Conservation (phyloP, 2,797 vertebrate species). For the Chloroceryle inda region DNA sequence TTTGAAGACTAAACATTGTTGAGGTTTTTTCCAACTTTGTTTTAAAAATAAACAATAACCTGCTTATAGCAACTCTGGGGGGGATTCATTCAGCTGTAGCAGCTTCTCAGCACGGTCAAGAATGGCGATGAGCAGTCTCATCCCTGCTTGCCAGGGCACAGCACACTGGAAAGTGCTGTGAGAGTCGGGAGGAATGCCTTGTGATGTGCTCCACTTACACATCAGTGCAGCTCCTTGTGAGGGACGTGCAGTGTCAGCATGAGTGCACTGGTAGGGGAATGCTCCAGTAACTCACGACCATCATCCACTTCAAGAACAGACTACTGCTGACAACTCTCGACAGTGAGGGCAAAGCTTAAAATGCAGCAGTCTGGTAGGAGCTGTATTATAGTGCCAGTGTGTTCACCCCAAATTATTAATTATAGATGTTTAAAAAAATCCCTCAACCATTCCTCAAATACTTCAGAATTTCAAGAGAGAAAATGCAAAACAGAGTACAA, state of each 20-base stretch:
- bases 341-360: background rate
- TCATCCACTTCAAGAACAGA: background rate
- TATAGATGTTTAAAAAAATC: background rate
- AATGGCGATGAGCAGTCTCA: background rate
- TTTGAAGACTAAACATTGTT: background rate
- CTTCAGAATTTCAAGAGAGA: background rate
- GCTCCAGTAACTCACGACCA: background rate
- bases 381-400: accelerated
- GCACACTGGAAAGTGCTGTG: background rate
- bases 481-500: background rate
- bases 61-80: background rate
- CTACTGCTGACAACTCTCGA: background rate
- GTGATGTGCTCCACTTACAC: background rate
- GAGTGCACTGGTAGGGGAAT: background rate
- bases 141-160: background rate
- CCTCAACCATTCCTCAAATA: background rate
- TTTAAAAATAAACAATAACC: background rate
- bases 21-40: background rate
- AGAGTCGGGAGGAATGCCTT: background rate
- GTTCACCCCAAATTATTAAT: background rate
- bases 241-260: background rate
- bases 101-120: background rate
- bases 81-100: background rate
- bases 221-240: background rate
- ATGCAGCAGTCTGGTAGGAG: background rate